A percentile compares a stretch with the other conserved stretches of the same genome.
These are phyloP conservation scores for Mormyrus hasselquistii DNA, from an alignment of 2,797 vertebrate species.

Conservation along the genomic window DNA sequence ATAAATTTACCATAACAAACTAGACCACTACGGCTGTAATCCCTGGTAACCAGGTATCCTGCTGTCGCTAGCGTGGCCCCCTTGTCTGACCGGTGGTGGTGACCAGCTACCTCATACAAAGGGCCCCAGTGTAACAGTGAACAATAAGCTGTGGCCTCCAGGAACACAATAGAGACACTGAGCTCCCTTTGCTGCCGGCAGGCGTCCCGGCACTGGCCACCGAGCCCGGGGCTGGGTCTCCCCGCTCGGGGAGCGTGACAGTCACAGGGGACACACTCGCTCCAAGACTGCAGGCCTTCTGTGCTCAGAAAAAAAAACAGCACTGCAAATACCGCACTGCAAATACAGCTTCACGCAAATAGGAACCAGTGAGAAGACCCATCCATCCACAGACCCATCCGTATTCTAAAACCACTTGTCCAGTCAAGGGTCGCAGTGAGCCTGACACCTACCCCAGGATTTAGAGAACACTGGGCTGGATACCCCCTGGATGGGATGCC, in stretches of 20 bases:
- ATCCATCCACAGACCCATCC: not conserved
- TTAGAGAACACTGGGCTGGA: not conserved
- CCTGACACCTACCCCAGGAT: not conserved
- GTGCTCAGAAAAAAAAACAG: not conserved
- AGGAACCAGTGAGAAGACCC: not conserved
- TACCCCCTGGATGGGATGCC: not conserved
- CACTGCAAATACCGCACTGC: not conserved
- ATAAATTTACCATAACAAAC: not conserved
- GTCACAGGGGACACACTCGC: not conserved
- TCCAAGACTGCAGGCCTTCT: not conserved
- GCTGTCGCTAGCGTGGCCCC: not conserved
- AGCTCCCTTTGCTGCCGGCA: not conserved
- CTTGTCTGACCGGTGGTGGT: not conserved
- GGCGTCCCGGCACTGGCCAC: not conserved
- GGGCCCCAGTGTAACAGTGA: constrained; percentile 6
- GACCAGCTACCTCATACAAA: not conserved
- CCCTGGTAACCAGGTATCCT: not conserved
- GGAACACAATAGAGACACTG: constrained; percentile 9
- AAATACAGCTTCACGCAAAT: not conserved
- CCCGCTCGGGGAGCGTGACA: not conserved
- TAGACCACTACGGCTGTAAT: not conserved
- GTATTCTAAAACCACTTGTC: not conserved
- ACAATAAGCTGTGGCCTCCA: constrained; percentile 5
- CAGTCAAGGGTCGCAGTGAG: not conserved
- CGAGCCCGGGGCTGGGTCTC: not conserved